Percentiles rank a stretch among this genome's conserved stretches.
Evolutionary conservation across 2,888 invertebrate species (phyloP).

Genomic region (Drosophila borborema): DNA sequence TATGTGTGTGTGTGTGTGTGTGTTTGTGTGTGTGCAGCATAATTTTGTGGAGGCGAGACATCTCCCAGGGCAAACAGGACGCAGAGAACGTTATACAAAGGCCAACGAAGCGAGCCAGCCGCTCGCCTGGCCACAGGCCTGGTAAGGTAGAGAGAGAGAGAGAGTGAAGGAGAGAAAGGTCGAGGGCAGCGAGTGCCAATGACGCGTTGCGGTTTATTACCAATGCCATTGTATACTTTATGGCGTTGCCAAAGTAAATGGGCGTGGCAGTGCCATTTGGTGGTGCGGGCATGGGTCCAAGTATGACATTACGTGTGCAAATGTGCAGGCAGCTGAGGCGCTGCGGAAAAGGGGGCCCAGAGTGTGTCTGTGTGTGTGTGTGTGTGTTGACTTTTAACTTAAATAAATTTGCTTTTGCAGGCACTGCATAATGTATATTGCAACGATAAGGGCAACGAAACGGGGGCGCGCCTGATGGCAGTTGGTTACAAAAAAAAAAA

Average conservation of each 20-base stretch:
- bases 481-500: constrained; percentile 46
- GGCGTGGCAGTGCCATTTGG: constrained; percentile 42
- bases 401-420: constrained; percentile 69
- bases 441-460: constrained; percentile 10
- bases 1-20: background rate
- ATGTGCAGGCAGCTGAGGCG: constrained; percentile 38
- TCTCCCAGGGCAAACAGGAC: constrained; percentile 26
- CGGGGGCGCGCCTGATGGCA: constrained; percentile 27
- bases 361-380: background rate
- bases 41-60: constrained; percentile 38
- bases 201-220: constrained; percentile 76
- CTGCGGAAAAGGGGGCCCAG: background rate
- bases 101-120: constrained; percentile 35
- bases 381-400: constrained; percentile 70
- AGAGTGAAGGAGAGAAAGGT: background rate
- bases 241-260: constrained; percentile 59
- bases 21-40: constrained; percentile 39
- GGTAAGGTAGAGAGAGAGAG: background rate
- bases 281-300: constrained; percentile 20
- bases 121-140: constrained; percentile 26
- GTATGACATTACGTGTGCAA: constrained; percentile 64
- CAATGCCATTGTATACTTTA: constrained; percentile 70
- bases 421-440: constrained; percentile 33
- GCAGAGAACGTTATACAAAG: constrained; percentile 45
- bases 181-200: constrained; percentile 48